Evolutionary conservation across 2,888 invertebrate genomes (phyloP).

Genomic region (Cosmia trapezina): DNA sequence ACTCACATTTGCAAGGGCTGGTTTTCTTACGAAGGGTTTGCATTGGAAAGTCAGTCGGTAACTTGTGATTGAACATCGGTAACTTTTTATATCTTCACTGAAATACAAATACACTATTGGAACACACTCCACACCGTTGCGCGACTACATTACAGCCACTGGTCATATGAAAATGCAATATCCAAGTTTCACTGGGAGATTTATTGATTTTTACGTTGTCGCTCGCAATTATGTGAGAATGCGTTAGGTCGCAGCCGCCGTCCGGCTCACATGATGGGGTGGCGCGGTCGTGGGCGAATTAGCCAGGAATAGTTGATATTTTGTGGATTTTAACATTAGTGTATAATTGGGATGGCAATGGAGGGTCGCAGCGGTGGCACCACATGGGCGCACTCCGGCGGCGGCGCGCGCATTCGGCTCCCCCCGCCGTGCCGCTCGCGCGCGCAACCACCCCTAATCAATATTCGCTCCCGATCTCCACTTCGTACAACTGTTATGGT

Average conservation of each 20-base stretch:
- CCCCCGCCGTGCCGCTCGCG: slow-evolving; percentile 69
- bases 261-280: slow-evolving; percentile 66
- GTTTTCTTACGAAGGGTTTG: slow-evolving; percentile 98
- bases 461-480: slow-evolving; percentile 82
- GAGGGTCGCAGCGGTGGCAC: slow-evolving; percentile 72
- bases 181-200: slow-evolving; percentile 76
- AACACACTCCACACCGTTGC: slow-evolving; percentile 74
- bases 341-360: slow-evolving; percentile 71
- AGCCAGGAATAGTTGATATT: slow-evolving; percentile 58
- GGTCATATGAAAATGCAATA: slow-evolving; percentile 75
- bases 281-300: slow-evolving; percentile 49
- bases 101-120: slow-evolving; percentile 85
- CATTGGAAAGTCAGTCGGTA: slow-evolving; percentile 92
- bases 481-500: slow-evolving; percentile 80
- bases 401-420: slow-evolving; percentile 70
- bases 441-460: slow-evolving; percentile 83
- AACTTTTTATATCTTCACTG: slow-evolving; percentile 82
- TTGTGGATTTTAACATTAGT: slow-evolving; percentile 70
- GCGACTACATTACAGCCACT: slow-evolving; percentile 70
- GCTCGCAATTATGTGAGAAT: slow-evolving; percentile 70
- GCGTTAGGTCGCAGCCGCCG: slow-evolving; percentile 63
- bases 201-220: slow-evolving; percentile 85
- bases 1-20: slow-evolving; percentile 98
- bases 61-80: slow-evolving; percentile 91
- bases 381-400: slow-evolving; percentile 68